phyloP scores from a whole-genome alignment of 1,140 invertebrate species.

The Cyclargus thomasi region DNA sequence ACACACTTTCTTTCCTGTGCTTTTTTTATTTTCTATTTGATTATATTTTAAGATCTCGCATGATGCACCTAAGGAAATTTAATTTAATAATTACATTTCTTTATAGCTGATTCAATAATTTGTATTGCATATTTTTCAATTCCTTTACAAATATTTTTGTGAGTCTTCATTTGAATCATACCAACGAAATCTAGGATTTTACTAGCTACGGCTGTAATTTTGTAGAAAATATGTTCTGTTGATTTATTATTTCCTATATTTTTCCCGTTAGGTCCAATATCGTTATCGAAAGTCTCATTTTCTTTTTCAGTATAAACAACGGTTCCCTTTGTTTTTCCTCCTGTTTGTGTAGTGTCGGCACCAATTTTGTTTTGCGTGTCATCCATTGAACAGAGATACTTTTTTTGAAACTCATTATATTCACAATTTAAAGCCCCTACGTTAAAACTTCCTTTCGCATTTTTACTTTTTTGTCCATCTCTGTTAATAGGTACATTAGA shows the following conservation, averaged over 20 bases:
- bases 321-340: no score
- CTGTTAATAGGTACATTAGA: not conserved
- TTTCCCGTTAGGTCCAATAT: not conserved
- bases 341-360: no score
- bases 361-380: no score
- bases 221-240: not conserved
- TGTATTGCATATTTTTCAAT: not conserved
- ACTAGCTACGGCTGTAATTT: not conserved
- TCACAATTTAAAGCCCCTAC: no score
- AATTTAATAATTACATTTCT: not conserved
- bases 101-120: not conserved
- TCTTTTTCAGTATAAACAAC: no score
- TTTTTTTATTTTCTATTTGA: no score
- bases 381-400: no score
- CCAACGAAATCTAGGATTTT: not conserved
- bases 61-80: no score
- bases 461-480: not conserved
- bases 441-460: not conserved
- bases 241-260: not conserved
- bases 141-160: not conserved
- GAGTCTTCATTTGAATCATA: not conserved
- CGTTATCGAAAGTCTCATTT: not conserved
- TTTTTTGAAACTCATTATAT: no score
- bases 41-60: no score
- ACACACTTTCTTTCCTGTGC: no score